A percentile compares a stretch with the other conserved stretches of the same genome.
Conservation (phyloP, 2,797 vertebrate genomes). For the Lepidocolaptes lacrymiger region DNA sequence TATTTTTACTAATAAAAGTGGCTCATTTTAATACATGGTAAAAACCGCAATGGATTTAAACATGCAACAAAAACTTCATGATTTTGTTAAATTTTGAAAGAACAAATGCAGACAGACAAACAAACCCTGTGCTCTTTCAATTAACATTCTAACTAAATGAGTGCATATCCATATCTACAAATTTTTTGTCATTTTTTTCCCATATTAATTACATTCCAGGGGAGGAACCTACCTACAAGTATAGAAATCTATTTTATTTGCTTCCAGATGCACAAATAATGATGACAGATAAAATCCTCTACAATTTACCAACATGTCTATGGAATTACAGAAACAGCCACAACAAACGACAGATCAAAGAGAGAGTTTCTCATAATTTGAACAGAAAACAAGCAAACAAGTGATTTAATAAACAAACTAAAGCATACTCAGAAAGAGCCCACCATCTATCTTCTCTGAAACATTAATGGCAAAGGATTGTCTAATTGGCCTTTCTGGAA, state of each 20-base stretch:
- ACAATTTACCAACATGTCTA: background rate
- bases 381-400: background rate
- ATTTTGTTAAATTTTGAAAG: background rate
- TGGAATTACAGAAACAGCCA: background rate
- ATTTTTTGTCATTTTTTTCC: background rate
- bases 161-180: too few species aligned
- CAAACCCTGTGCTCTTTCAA: background rate
- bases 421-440: background rate
- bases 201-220: background rate
- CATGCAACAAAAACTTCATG: background rate
- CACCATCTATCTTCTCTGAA: background rate
- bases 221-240: background rate
- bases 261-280: background rate
- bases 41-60: background rate
- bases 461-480: background rate
- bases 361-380: background rate
- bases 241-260: background rate
- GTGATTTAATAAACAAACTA: background rate
- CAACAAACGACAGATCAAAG: background rate
- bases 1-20: background rate
- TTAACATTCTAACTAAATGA: background rate
- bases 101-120: background rate
- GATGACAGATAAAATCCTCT: background rate
- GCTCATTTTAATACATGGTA: background rate
- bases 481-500: background rate